phyloP scores from a whole-genome alignment of 2,888 invertebrate species.

The Drosophila paucipuncta region DNA sequence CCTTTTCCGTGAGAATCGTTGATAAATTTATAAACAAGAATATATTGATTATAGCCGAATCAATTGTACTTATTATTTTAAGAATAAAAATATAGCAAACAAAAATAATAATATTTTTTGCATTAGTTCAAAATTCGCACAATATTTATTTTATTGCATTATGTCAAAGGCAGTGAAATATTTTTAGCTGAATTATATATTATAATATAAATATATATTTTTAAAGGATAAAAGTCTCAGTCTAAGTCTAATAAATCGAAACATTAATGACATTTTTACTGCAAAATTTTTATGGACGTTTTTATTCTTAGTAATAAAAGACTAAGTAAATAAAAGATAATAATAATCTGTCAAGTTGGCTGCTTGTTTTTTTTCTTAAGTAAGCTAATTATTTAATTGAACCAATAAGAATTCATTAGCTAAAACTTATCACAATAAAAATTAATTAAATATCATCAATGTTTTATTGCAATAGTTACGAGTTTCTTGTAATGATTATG shows the following conservation, averaged over 20 bases:
- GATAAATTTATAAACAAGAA: background rate
- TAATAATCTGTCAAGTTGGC: background rate
- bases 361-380: background rate
- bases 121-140: too few relatives aligned
- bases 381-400: background rate
- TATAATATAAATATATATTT: too few relatives aligned
- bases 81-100: background rate
- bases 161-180: too few relatives aligned
- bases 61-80: background rate
- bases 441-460: background rate
- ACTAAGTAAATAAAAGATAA: background rate
- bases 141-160: background rate
- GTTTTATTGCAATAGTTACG: background rate
- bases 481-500: background rate
- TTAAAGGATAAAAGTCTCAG: too few relatives aligned
- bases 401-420: background rate
- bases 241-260: too few relatives aligned
- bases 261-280: too few relatives aligned
- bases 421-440: background rate
- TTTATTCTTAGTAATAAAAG: background rate
- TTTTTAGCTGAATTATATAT: too few relatives aligned
- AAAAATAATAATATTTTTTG: accelerated
- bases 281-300: accelerated
- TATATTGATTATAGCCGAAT: background rate
- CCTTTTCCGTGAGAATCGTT: background rate